Conservation (phyloP, 2,113 vertebrate species). For the Laterallus jamaicensis region DNA sequence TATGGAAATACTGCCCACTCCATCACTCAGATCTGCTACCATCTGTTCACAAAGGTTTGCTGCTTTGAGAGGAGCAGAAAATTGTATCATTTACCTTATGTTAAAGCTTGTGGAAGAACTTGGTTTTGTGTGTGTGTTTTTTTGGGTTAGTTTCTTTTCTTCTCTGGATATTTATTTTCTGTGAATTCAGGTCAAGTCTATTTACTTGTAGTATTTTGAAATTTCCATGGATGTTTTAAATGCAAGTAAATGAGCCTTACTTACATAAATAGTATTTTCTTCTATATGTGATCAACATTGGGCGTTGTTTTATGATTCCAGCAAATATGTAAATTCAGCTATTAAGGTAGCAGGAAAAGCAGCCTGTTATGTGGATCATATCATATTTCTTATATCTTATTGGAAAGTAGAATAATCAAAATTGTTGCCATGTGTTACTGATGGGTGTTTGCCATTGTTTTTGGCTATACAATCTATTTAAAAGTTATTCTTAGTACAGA, state of each 20-base stretch:
- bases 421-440: background rate
- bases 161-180: background rate
- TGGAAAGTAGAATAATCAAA: background rate
- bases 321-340: background rate
- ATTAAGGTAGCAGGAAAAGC: background rate
- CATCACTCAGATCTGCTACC: constrained; percentile 14
- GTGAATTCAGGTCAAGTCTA: background rate
- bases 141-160: background rate
- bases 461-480: background rate
- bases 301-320: background rate
- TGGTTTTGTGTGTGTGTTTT: background rate
- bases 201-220: background rate
- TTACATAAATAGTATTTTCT: background rate
- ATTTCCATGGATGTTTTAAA: background rate
- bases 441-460: background rate
- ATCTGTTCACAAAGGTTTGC: constrained; percentile 52
- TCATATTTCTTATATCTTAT: background rate
- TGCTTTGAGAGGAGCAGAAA: background rate
- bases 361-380: background rate
- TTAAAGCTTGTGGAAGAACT: background rate
- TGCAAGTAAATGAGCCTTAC: background rate
- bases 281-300: background rate
- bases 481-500: background rate
- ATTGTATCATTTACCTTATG: background rate
- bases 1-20: constrained; percentile 59